Evolutionary conservation across 2,888 invertebrate genomes (phyloP).

Genomic region (Aromia moschata): DNA sequence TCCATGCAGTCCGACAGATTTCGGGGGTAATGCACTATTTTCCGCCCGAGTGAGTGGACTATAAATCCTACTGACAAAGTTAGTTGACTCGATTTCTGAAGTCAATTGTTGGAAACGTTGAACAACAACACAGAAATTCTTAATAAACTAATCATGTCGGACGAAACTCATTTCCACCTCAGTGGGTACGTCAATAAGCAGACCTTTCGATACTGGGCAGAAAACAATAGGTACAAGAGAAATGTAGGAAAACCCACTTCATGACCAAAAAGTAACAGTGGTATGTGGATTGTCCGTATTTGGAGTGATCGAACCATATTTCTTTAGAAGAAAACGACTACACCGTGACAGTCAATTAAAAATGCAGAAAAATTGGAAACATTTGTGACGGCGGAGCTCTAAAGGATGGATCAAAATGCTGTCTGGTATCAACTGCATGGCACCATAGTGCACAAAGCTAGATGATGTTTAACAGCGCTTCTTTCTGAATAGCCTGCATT

Average conservation of each 20-base stretch:
- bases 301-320: constrained; percentile 1
- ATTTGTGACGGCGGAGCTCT: background rate
- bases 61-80: background rate
- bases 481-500: background rate
- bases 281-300: background rate
- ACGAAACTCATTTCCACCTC: constrained; percentile 14
- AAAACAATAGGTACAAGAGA: constrained; percentile 16
- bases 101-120: constrained; percentile 26
- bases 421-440: background rate
- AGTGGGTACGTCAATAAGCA: constrained; percentile 13
- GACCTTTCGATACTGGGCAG: constrained; percentile 5
- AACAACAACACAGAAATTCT: constrained; percentile 18
- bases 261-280: background rate
- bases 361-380: background rate
- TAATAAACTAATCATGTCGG: constrained; percentile 20
- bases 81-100: constrained; percentile 15
- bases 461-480: background rate
- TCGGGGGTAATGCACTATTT: too few relatives aligned
- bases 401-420: background rate
- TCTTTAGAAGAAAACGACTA: background rate
- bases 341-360: background rate
- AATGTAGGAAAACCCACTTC: constrained; percentile 7
- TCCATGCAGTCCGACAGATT: too few relatives aligned
- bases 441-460: background rate
- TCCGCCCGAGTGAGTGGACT: too few relatives aligned